phyloP scores from a whole-genome alignment of 2,888 invertebrate genomes.

The Drosophila eohydei region DNA sequence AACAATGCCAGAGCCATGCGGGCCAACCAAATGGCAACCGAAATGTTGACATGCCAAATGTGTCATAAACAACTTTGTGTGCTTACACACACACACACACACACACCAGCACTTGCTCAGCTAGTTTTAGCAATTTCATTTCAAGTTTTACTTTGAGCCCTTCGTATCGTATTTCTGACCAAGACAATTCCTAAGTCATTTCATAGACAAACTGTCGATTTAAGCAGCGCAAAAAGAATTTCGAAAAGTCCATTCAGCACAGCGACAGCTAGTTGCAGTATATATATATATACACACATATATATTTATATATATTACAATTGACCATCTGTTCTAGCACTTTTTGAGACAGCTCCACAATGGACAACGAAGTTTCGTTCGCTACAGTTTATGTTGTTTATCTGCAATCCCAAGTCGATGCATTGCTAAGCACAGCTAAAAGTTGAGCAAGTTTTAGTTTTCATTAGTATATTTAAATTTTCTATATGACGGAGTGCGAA shows the following conservation, averaged over 20 bases:
- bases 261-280: neutral
- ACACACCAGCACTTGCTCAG: slow-evolving; percentile 2
- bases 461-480: too few species aligned
- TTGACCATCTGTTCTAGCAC: neutral
- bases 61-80: slow-evolving; percentile 62
- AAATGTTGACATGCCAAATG: slow-evolving; percentile 64
- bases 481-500: too few species aligned
- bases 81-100: slow-evolving; percentile 17
- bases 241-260: neutral
- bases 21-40: slow-evolving; percentile 34
- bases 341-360: slow-evolving; percentile 3
- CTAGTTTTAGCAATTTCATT: slow-evolving; percentile 52
- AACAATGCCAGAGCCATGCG: slow-evolving; percentile 40
- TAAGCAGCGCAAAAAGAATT: slow-evolving; percentile 10
- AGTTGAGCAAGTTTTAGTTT: too few species aligned
- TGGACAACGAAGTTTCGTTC: neutral
- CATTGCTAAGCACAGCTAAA: too few species aligned
- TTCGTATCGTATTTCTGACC: slow-evolving; percentile 2
- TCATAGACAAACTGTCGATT: slow-evolving; percentile 33
- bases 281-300: neutral
- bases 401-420: too few species aligned
- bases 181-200: slow-evolving; percentile 34
- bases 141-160: slow-evolving; percentile 34
- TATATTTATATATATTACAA: neutral
- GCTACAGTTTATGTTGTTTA: too few species aligned